Evolutionary conservation across 2,888 invertebrate genomes (phyloP), one percentile per base, ranked within the genome.

Genomic region (Dione vanillae): DNA sequence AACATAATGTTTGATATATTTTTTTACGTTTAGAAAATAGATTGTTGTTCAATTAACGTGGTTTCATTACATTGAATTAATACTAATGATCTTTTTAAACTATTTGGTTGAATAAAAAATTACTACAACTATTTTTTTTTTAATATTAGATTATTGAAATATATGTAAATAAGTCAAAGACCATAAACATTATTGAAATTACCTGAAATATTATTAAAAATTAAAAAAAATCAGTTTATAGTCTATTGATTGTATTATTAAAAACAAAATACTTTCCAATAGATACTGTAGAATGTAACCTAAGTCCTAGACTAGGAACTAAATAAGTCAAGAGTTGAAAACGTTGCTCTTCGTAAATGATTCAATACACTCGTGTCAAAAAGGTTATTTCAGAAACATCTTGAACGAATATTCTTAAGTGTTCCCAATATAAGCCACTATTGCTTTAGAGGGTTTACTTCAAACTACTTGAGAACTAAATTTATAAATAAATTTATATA

Each of bases 381-480:
- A 49, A 56, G 45, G 69, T 67, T 70, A 74, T 72, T 74, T 67
- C 65, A 61, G 65, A 70, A 37, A 43, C 67, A 56, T 69, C 72
- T 70, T 54, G 65, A 56, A 56, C 56, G 56, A 56, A 70, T 67
- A 67, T 65, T 67, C 69, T 65, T 69, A 62, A 74, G 74, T 61
- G 74, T 59, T 70, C 52, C 69, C 47, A 54, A 71, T 64, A 71
- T 69, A 67, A 64, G 27, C 27, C 41, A 62, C 49, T 37, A 47
- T 56, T 54, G 47, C 47, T 47, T 61, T 49, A 47, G n/a, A 67
- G n/a, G 12, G 58, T 58, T 37, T 64, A 37, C 5, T 40, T 16
- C 11, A 16, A 56, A 56, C 56, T 56, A 56, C 37, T 56, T 56
- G 56, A 40, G n/a, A n/a, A n/a, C 52, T 54, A 3, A 27, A 27